These are phyloP conservation scores for Drosophila meridiana DNA, from an alignment of 2,888 invertebrate genomes.

Conservation along the genomic window DNA sequence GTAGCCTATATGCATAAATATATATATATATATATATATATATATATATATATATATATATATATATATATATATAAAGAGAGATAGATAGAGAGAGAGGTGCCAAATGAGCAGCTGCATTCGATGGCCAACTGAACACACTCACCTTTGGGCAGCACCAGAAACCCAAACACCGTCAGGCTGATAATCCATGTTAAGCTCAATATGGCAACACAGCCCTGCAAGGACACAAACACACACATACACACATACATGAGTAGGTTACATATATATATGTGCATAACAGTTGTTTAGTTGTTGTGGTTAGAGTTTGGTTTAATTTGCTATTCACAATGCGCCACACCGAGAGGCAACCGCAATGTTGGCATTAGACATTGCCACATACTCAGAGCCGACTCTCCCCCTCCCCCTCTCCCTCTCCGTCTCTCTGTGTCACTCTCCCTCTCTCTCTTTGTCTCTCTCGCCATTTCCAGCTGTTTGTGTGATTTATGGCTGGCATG, in stretches of 20 bases:
- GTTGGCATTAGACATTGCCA: slow-evolving; percentile 18
- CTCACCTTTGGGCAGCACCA: slow-evolving; percentile 91
- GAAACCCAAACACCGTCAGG: slow-evolving; percentile 92
- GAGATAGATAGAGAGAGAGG: not conserved
- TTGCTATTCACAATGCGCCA: slow-evolving; percentile 12
- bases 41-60: slow-evolving; percentile 41
- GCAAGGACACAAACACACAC: slow-evolving; percentile 69
- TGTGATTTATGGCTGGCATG: slow-evolving; percentile 67
- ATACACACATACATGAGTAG: slow-evolving; percentile 7
- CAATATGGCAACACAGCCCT: slow-evolving; percentile 94
- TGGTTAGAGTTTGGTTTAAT: slow-evolving; percentile 31
- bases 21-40: not conserved
- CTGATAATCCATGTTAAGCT: slow-evolving; percentile 94
- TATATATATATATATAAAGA: not conserved
- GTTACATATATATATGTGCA: not conserved
- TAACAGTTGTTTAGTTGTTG: slow-evolving; percentile 13
- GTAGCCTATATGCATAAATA: slow-evolving; percentile 87
- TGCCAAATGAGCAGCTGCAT: slow-evolving; percentile 32
- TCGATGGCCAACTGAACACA: slow-evolving; percentile 12
- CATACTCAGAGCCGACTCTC: slow-evolving; percentile 9
- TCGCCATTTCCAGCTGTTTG: slow-evolving; percentile 16
- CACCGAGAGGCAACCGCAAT: not conserved
- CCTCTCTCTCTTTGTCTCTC: not conserved
- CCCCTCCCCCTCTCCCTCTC: too few species aligned
- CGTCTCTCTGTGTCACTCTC: not conserved